Base-by-base conservation (phyloP, 2,888 invertebrate genomes). In the Parasteatoda lunata region DNA sequence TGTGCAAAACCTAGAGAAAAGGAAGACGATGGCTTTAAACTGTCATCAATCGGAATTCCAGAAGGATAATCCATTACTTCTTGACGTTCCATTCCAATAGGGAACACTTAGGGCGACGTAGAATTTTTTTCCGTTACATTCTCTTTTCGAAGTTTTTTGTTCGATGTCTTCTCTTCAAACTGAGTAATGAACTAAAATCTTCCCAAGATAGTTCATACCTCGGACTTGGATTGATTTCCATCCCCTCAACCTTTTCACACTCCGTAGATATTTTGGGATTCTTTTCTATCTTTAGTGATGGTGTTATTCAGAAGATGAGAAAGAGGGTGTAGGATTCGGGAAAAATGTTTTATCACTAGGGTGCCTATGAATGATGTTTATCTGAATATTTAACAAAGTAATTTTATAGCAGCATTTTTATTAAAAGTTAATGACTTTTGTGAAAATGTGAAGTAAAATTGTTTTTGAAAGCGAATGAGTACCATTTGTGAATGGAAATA, bases 21-120 rank as follows among this genome's bases (percentile, higher is more conserved):
- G 51, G 47, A 48, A 64, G 30, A 65, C 68, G 69, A 72, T 47
- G 76, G 76, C 82, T 82, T 82, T 82, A 82, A 82, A 77, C 76
- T 71, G 76, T 82, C 82, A 82, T 82, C 82, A 59, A 64, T 71
- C 45, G 71, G 65, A 82, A 82, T 76, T 76, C 70, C 70, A 15
- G 69, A 48, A 54, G 69, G 70, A 82, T 76, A 76, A 82, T 82
- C 82, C 70, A 77, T 82, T 77, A 70, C 75, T 52, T 71, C 71
- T 71, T 71, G 79, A 79, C 79, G 59, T 59, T 71, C 71, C 79
- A 71, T 79, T 79, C 71, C 79, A 79, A 13, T 13, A 15, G 65
- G 54, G 66, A 68, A 68, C 77, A 77, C 65, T 77, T 77, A 77
- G 65, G n/a, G 30, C 11, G 13, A 8, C 54, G 13, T 45, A 51